Evolutionary conservation across 2,113 vertebrate genomes (phyloP).

Genomic region (Lagenorhynchus albirostris): DNA sequence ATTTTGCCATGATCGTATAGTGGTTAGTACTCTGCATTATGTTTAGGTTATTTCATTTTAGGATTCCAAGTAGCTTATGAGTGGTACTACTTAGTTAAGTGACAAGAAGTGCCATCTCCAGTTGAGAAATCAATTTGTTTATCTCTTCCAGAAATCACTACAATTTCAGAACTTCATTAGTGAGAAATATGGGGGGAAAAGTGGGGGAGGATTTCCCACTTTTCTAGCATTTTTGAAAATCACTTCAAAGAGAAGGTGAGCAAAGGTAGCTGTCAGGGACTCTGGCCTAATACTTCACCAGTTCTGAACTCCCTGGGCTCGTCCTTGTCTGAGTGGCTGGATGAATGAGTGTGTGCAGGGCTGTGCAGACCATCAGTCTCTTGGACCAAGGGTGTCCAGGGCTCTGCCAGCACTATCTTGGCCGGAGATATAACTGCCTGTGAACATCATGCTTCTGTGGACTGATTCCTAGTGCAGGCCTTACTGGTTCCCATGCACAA

Average conservation of each 20-base stretch:
- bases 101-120: neutral
- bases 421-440: neutral
- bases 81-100: neutral
- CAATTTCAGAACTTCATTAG: neutral
- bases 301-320: neutral
- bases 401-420: neutral
- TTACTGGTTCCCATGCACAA: neutral
- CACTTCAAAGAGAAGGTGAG: neutral
- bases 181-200: neutral
- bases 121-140: neutral
- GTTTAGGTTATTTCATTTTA: neutral
- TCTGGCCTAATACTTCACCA: neutral
- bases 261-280: neutral
- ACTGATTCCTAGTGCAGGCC: neutral
- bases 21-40: neutral
- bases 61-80: neutral
- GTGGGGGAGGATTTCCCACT: neutral
- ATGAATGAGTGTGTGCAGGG: neutral
- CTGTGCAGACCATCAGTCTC: neutral
- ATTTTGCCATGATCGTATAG: neutral
- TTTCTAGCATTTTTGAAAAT: conserved; percentile 21
- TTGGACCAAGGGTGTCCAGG: neutral
- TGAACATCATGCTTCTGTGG: neutral
- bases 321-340: neutral
- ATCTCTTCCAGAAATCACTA: conserved; percentile 2